Percentiles rank a stretch among this genome's conserved stretches.
These are phyloP conservation scores for Pipistrellus pygmaeus DNA, from an alignment of 2,797 vertebrate genomes.

Conservation along the genomic window DNA sequence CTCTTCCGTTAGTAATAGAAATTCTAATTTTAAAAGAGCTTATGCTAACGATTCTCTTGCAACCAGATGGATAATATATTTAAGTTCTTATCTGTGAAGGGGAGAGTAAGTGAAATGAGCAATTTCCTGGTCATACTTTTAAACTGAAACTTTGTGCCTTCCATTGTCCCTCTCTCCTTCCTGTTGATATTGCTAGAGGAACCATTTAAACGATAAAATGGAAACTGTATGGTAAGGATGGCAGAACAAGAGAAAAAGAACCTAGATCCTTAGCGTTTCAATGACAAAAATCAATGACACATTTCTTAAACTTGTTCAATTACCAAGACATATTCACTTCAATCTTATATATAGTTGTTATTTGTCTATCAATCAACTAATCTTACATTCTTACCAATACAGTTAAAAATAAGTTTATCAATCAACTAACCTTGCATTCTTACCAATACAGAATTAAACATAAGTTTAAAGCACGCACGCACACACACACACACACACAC, in stretches of 20 bases:
- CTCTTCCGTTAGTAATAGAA: neutral
- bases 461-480: neutral
- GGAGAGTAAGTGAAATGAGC: neutral
- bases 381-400: neutral
- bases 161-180: neutral
- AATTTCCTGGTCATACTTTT: neutral
- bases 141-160: neutral
- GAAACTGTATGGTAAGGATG: neutral
- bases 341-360: neutral
- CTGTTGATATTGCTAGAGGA: neutral
- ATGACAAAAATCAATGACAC: neutral
- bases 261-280: neutral
- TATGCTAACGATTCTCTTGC: neutral
- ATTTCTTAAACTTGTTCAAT: neutral
- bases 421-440: neutral
- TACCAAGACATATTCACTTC: neutral
- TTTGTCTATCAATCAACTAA: neutral
- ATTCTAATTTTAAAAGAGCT: slow-evolving; percentile 36
- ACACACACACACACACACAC: fast-evolving
- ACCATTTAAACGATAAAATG: neutral
- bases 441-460: neutral
- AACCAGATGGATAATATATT: neutral
- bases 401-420: neutral
- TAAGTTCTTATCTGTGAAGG: neutral
- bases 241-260: neutral